Base-by-base conservation (phyloP, 1,140 invertebrate genomes). In the Coptotermes formosanus region DNA sequence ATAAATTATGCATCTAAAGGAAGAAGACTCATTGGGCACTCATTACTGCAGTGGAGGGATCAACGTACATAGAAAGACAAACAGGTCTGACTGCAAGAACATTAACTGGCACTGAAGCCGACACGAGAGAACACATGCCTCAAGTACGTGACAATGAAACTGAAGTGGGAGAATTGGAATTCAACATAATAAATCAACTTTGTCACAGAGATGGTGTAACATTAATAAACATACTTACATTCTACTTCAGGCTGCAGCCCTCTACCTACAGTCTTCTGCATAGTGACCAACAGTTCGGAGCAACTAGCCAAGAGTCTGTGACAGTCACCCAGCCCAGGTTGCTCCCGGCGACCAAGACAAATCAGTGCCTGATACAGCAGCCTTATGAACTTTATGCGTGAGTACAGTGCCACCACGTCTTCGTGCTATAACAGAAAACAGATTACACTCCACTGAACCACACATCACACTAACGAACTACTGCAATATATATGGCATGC, bases 351-450 rank as follows among this genome's bases (percentile, higher is more conserved):
- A 89, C 94, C 94, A 82, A 96, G 92, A 55, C 94, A 91, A 69
- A 95, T 92, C 38, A 98, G 92, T 30, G 95, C 94, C 92, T 97
- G 95, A 89, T 97, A 96, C 86, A 98, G 94, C 89, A 97, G 93
- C 87, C 97, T 94, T 52, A 96, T 95, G 90, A 98, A 98, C 88
- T 96, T 95, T 55, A 98, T 94, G 88, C 97, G 93, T 23, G 95
- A 94, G 89, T 95, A 95, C 11, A 98, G 90, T 3, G 96, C 96
- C 83, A 94, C 89, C 89, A 92, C 92, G 84, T 93, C 91, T 89
- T 93, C 93, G 86, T 91, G 92, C 92, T 94, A 87, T 64, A 91
- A 88, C 85, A 82, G n/a, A 23, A 64, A n/a, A 64, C 19, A 64
- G 21, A 64, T 16, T 64, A 48, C 7, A 48, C 45, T 48, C 45